Evolutionary conservation across 1,140 invertebrate genomes (phyloP).

Genomic region (Steinernema khuongi): DNA sequence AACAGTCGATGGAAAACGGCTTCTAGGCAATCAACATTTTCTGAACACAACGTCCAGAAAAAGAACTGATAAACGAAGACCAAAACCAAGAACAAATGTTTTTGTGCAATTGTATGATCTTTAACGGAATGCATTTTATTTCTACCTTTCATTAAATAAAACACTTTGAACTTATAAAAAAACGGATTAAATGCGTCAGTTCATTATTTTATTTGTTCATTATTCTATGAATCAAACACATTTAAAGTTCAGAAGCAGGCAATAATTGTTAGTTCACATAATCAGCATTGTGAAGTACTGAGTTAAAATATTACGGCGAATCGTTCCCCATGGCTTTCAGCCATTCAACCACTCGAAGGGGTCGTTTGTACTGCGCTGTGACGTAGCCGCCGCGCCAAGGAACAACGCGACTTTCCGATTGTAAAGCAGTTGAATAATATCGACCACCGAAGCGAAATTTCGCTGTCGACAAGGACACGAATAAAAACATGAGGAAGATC

Average conservation of each 20-base stretch:
- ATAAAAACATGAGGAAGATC: not conserved
- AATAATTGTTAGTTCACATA: not conserved
- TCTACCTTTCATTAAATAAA: no score
- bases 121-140: no score
- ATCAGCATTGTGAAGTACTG: not conserved
- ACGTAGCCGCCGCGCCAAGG: not conserved
- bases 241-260: no score
- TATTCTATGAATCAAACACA: no score
- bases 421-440: not conserved
- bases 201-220: no score
- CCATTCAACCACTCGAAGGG: slow-evolving; percentile 2
- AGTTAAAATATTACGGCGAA: not conserved
- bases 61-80: no score
- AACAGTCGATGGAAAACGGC: not conserved
- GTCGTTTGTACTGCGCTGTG: not conserved
- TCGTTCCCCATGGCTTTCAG: not conserved
- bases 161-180: no score
- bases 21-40: not conserved
- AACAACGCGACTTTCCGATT: not conserved
- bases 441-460: not conserved
- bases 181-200: no score
- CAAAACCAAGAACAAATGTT: no score
- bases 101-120: no score
- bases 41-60: not conserved
- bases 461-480: not conserved